Evolutionary conservation across 2,797 vertebrate species (phyloP).

Genomic region (Malurus leucopterus): DNA sequence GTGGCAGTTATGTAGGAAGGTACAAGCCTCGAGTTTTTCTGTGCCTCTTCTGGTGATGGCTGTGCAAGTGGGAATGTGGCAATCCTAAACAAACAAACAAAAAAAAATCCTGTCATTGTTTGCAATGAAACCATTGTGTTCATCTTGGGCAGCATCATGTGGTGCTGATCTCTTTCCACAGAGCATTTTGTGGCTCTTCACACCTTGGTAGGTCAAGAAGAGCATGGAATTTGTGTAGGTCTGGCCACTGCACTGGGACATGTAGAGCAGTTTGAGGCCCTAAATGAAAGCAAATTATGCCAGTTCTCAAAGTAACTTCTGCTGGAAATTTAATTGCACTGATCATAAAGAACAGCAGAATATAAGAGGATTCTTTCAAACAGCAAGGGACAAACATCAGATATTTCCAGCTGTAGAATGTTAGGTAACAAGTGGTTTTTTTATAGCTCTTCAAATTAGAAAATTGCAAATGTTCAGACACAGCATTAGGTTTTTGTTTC

Average conservation of each 20-base stretch:
- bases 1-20: not conserved
- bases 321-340: not conserved
- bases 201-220: no score
- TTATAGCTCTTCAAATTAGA: not conserved
- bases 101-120: not conserved
- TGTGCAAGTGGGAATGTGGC: not conserved
- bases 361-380: not conserved
- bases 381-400: not conserved
- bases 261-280: accelerated
- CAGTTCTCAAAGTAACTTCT: not conserved
- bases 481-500: not conserved
- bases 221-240: not conserved
- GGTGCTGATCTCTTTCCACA: not conserved
- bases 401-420: not conserved
- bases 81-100: not conserved
- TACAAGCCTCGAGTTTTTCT: not conserved
- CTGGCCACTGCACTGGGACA: accelerated
- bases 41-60: not conserved
- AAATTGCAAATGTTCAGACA: not conserved
- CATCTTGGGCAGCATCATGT: not conserved
- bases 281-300: not conserved
- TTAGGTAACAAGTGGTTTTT: not conserved
- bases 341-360: not conserved
- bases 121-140: not conserved
- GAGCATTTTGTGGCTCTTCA: not conserved